Evolutionary conservation across 2,888 invertebrate species (phyloP), one percentile per base, ranked within the genome.

Genomic region (Camponotus fellah): DNA sequence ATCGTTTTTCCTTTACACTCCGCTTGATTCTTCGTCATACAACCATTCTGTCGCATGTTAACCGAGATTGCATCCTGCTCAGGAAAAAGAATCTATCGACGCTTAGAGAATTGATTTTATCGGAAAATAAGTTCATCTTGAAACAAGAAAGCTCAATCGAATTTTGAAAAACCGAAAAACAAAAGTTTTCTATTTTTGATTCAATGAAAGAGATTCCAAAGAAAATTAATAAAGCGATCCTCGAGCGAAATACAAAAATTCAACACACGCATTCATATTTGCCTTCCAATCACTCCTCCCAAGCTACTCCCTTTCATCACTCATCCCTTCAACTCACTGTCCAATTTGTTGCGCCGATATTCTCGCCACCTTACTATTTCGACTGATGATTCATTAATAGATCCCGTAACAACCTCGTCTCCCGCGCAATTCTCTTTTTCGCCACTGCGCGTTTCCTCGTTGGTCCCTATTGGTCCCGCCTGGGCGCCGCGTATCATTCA

Each of bases 341-440:
- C 81, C 84, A 84, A 84, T 82, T 84, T 84, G 82, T 68, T 49
- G 17, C 60, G 66, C 66, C 71, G 53, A 6, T 69, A 84, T 84
- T 82, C 69, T 64, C 84, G 37, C 65, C 83, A 82, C 82, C 65
- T 82, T 69, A 75, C 53, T 71, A 76, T 83, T 85, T 85, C 32
- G 69, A 58, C 56, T n/a, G 65, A 76, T 58, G 83, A 77, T 72
- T 85, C 85, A 85, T 85, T 85, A 85, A 83, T 85, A 77, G 77
- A 72, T 49, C 56, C 21, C 43, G 26, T 83, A 85, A 85, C 77
- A 79, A 85, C 56, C 56, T 77, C 21, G 58, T 74, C 71, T 82
- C 85, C 56, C 46, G 40, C 14, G 71, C 81, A 84, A 72, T 71
- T 43, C 74, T 34, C 82, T 60, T 71, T 77, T 66, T 83, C 65